Conservation (phyloP, 92 coral and sea anemone genomes). For the Porites cylindrica region DNA sequence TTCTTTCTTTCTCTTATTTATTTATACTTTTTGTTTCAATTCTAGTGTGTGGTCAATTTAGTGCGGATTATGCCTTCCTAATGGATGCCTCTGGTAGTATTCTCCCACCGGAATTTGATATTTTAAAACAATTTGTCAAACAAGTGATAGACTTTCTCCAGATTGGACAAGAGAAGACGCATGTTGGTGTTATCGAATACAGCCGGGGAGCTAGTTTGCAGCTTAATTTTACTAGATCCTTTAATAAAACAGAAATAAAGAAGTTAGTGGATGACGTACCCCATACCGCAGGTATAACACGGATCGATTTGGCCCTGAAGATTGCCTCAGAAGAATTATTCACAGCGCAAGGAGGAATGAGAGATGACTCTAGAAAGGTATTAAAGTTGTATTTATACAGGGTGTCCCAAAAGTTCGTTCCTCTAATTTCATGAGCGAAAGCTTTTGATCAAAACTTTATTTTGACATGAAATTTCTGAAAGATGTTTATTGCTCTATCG, state of each 20-base stretch:
- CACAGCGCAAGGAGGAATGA: slow-evolving; percentile 77
- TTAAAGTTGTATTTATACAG: too few relatives aligned
- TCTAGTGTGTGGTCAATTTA: slow-evolving; percentile 86
- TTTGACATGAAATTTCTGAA: too few relatives aligned
- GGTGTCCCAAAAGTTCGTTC: too few relatives aligned
- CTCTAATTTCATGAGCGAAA: too few relatives aligned
- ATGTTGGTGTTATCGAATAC: slow-evolving; percentile 80
- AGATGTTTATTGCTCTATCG: too few relatives aligned
- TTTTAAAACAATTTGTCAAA: slow-evolving; percentile 64
- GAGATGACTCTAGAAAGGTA: slow-evolving; percentile 79
- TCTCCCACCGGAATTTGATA: slow-evolving; percentile 28
- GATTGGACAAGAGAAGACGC: slow-evolving; percentile 68
- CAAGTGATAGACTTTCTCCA: slow-evolving; percentile 69
- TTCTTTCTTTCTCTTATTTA: background rate
- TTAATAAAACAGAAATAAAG: slow-evolving; percentile 64
- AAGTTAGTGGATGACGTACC: slow-evolving; percentile 36
- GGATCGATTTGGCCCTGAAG: slow-evolving; percentile 82
- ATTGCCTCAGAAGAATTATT: slow-evolving; percentile 70
- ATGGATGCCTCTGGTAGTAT: slow-evolving; percentile 89
- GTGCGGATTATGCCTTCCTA: slow-evolving; percentile 83
- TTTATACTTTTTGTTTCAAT: background rate
- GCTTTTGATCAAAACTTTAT: too few relatives aligned
- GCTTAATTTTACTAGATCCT: slow-evolving; percentile 57
- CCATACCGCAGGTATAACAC: slow-evolving; percentile 69
- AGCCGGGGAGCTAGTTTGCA: slow-evolving; percentile 57